These are phyloP conservation scores for Drosophila meridiana DNA, from an alignment of 2,888 invertebrate genomes.

Conservation along the genomic window DNA sequence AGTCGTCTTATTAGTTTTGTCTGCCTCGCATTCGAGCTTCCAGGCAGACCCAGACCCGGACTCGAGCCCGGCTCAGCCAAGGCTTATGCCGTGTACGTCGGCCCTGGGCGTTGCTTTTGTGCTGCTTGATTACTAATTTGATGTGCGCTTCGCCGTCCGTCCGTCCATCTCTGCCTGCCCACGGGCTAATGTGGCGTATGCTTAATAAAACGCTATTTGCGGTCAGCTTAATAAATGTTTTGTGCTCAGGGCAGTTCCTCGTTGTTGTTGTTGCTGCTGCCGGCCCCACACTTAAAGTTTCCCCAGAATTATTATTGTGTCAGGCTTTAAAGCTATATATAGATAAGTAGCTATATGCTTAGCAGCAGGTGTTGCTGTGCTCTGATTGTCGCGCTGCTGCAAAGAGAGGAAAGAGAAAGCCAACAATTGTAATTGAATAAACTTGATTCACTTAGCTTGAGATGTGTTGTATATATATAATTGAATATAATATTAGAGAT, in stretches of 20 bases:
- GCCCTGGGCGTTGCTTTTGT: conserved; percentile 49
- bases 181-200: conserved; percentile 54
- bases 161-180: conserved; percentile 9
- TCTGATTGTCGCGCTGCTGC: conserved; percentile 59
- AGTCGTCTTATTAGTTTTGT: conserved; percentile 66
- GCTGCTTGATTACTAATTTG: conserved; percentile 72
- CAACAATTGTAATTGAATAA: background rate
- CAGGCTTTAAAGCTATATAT: conserved; percentile 14
- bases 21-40: conserved; percentile 20
- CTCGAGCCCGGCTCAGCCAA: conserved; percentile 20
- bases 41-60: background rate
- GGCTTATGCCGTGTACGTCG: conserved; percentile 37
- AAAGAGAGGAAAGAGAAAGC: conserved; percentile 22
- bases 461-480: background rate
- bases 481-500: background rate
- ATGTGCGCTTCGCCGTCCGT: conserved; percentile 27
- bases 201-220: conserved; percentile 70
- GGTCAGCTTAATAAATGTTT: conserved; percentile 53
- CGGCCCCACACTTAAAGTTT: conserved; percentile 30
- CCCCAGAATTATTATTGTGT: conserved; percentile 6
- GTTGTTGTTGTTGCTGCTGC: conserved; percentile 24
- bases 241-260: conserved; percentile 31
- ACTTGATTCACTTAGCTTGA: background rate
- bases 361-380: conserved; percentile 19
- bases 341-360: conserved; percentile 17